Base-by-base conservation (phyloP, 2,113 vertebrate genomes). In the Oenanthe melanoleuca region DNA sequence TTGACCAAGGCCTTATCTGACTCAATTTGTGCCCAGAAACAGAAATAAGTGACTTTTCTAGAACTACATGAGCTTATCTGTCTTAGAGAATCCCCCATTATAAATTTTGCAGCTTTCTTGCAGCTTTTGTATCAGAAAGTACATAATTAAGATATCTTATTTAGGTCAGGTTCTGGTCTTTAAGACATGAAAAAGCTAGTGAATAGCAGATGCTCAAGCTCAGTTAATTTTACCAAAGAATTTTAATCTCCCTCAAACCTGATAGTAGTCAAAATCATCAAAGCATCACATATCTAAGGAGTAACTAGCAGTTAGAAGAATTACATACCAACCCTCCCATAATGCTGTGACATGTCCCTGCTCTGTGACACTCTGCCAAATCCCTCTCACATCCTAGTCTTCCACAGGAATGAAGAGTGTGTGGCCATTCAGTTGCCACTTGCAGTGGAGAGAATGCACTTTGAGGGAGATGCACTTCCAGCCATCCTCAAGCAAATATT, bases 21-120 rank as follows among this genome's bases (percentile, higher is more conserved):
- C 12, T n/a, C 14, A 44, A 7, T 72, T 82, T 75, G 21, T 71
- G 10, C 4, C 21, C 26, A 82, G 53, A 37, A 88, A 74, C 15
- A 21, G 14, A 47, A 37, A 29, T 6, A 55, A 33, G 18, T 52
- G 21, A 45, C 12, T 72, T 78, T 70, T 65, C 28, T 84, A 34
- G 4, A 77, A 5, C 2, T 70, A 14, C n/a, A 40, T 31, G 5
- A 25, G 37, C 2, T 0, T 1, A 52, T 26, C 7, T 38, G 3
- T 69, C 28, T 64, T 31, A 77, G 22, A 73, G 12, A 34, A 70
- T 42, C 19, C 3, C 2, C 6, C 6, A 63, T 78, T 63, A 13
- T 33, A 1, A 38, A 42, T 59, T 45, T 64, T 71, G 14, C 4
- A 7, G 19, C 50, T 61, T 28, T 20, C 37, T 80, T 73, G 28